These are phyloP conservation scores for Lutraria lutraria DNA, from an alignment of 2,888 invertebrate genomes.

Conservation along the genomic window DNA sequence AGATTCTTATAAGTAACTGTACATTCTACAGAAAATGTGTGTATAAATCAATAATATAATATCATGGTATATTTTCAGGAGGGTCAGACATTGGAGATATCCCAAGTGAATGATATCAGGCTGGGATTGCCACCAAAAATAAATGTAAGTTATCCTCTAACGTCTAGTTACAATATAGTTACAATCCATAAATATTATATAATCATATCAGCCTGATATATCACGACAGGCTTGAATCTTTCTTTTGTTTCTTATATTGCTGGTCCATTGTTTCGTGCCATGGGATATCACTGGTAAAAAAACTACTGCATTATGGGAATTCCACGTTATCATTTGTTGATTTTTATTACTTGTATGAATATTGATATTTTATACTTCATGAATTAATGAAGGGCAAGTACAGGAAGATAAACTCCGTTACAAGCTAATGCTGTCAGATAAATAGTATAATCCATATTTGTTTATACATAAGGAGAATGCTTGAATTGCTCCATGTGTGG, in stretches of 20 bases:
- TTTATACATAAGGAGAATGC: too few relatives aligned
- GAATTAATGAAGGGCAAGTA: background rate
- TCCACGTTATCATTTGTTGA: background rate
- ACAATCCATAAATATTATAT: background rate
- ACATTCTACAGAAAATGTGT: background rate
- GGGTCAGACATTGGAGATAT: slow-evolving; percentile 98
- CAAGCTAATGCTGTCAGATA: background rate
- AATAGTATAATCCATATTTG: too few relatives aligned
- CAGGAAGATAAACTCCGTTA: background rate
- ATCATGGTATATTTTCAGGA: slow-evolving; percentile 90
- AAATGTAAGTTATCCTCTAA: slow-evolving; percentile 84
- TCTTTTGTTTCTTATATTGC: background rate
- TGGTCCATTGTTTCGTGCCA: background rate
- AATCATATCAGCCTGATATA: background rate
- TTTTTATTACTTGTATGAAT: background rate
- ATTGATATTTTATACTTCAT: background rate
- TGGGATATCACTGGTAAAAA: background rate
- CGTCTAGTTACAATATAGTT: background rate
- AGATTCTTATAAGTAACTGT: too few relatives aligned
- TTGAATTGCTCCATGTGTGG: too few relatives aligned
- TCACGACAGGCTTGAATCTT: background rate
- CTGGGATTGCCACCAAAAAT: slow-evolving; percentile 97
- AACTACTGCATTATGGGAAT: background rate
- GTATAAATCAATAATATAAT: background rate
- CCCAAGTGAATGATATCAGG: slow-evolving; percentile 98